These are phyloP conservation scores for Gambusia holbrooki DNA, from an alignment of 2,113 vertebrate genomes.

Conservation along the genomic window DNA sequence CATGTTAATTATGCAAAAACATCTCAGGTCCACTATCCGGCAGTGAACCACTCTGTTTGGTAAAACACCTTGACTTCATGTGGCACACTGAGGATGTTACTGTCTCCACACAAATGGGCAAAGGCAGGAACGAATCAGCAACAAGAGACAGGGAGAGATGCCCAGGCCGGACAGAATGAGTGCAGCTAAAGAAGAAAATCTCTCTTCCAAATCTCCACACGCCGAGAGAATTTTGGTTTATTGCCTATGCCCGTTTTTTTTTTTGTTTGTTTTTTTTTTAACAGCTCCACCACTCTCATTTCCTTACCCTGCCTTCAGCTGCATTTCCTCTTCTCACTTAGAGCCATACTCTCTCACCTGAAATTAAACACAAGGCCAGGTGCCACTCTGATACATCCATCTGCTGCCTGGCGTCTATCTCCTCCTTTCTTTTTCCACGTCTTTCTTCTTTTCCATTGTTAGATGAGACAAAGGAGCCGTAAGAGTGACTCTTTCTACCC, in stretches of 20 bases:
- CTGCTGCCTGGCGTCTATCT: conserved; percentile 64
- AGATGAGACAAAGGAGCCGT: conserved; percentile 14
- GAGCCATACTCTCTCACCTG: conserved; percentile 76
- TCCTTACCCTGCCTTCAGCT: conserved; percentile 33
- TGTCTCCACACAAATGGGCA: conserved; percentile 51
- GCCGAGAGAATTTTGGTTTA: conserved; percentile 32
- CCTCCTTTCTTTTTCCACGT: conserved; percentile 6
- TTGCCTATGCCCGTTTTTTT: conserved; percentile 10
- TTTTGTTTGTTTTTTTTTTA: background rate
- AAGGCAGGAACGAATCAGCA: conserved; percentile 51
- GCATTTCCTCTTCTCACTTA: conserved; percentile 52
- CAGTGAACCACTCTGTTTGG: conserved; percentile 3
- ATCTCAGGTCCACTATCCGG: background rate
- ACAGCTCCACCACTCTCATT: conserved; percentile 29
- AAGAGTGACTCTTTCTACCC: conserved; percentile 35
- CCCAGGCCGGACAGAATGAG: conserved; percentile 36
- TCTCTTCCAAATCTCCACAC: conserved; percentile 38
- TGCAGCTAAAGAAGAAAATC: conserved; percentile 20
- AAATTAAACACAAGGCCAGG: conserved; percentile 80
- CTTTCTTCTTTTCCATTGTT: conserved; percentile 36
- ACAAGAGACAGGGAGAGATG: conserved; percentile 49
- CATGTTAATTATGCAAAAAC: conserved; percentile 3
- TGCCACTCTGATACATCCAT: conserved; percentile 75
- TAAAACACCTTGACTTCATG: conserved; percentile 16
- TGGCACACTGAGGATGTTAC: conserved; percentile 26